Evolutionary conservation across 1,140 invertebrate genomes (phyloP), one percentile per base, ranked within the genome.

Genomic region (Neodiprion virginianus): DNA sequence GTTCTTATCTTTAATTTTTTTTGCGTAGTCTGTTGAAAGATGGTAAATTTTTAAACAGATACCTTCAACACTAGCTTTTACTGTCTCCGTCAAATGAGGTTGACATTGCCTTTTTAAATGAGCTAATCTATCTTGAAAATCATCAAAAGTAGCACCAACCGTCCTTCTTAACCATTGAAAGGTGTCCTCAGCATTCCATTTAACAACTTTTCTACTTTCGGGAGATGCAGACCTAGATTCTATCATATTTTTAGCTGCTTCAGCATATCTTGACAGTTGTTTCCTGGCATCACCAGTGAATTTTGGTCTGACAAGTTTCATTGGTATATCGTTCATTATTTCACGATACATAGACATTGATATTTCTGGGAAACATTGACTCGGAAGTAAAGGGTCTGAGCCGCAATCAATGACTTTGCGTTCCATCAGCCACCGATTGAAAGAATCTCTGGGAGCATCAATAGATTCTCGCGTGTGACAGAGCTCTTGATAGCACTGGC

Each of bases 281-380:
- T 98, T 98, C n/a, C 97, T 90, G 0, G 97, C 97, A 89, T 99
- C 97, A 7, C 95, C 96, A 8, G 96, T 97, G 84, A 96, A 98
- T 86, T 98, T 98, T 10, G 97, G 97, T 85, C 96, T 94, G 8
- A 96, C 92, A 67, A 99, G 91, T 89, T 98, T 98, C 48, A 99
- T 96, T 0, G 98, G 98, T 81, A 99, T 98, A 86, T 99, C 97
- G 87, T 98, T 97, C 96, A 99, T 98, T 48, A 99, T 98, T 90
- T 99, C 98, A 73, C 96, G 93, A 86, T 97, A 98, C 97, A 99
- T 98, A 7, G 96, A 96, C 84, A 94, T 92, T 1, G 97, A 98
- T 76, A 99, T 94, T 88, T 98, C 97, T 9, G 96, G 95, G 78
- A 94, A 93, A 89, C 97, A 99, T 84, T 94, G 94, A 82, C 95